Evolutionary conservation across 2,888 invertebrate species (phyloP).

Genomic region (Pollenia angustigena): DNA sequence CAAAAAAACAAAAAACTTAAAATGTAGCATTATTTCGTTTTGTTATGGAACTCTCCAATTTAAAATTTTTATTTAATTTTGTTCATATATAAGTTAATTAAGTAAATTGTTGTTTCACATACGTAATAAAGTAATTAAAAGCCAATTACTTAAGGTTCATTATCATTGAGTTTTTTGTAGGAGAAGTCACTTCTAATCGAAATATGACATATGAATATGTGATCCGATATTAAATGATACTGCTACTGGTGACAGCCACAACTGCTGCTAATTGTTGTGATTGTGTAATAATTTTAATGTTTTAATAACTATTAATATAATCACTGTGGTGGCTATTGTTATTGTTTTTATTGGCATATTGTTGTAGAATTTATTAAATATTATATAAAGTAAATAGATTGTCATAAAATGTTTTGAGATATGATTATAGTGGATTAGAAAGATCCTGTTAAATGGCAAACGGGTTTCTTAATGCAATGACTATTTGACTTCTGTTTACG

Average conservation of each 20-base stretch:
- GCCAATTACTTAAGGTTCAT: conserved; percentile 47
- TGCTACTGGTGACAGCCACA: background rate
- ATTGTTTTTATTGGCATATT: background rate
- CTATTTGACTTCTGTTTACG: too few species aligned
- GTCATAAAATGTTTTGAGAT: too few species aligned
- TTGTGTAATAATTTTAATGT: background rate
- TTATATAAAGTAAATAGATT: too few species aligned
- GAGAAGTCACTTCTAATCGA: conserved; percentile 12
- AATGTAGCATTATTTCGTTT: too few species aligned
- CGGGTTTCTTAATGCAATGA: too few species aligned
- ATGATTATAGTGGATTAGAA: too few species aligned
- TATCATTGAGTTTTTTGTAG: background rate
- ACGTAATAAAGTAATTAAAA: conserved; percentile 45
- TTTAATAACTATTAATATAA: conserved; percentile 12
- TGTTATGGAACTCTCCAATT: too few species aligned
- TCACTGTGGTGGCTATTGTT: background rate
- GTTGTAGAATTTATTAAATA: background rate
- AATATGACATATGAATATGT: background rate
- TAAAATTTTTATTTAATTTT: too few species aligned
- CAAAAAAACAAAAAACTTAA: too few species aligned
- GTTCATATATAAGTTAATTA: conserved; percentile 5
- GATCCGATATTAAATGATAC: conserved; percentile 12
- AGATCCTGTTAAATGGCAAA: too few species aligned
- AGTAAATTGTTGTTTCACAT: background rate
- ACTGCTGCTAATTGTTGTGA: background rate